These are phyloP conservation scores for Petaurus breviceps DNA, from an alignment of 2,113 vertebrate genomes.

Conservation along the genomic window DNA sequence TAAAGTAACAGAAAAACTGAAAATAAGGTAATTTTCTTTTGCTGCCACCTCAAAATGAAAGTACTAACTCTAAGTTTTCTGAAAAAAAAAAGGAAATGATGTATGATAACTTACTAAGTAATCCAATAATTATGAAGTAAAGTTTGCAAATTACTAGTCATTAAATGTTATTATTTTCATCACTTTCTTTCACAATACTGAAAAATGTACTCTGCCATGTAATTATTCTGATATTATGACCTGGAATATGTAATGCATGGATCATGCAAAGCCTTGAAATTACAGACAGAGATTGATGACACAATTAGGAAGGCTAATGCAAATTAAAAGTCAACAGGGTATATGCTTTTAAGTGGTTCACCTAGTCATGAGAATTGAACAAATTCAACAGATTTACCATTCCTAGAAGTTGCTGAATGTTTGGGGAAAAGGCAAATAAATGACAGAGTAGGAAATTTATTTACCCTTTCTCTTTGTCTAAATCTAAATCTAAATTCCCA, in stretches of 20 bases:
- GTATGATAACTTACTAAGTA: neutral
- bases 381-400: conserved; percentile 10
- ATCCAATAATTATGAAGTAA: neutral
- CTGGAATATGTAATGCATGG: neutral
- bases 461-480: conserved; percentile 26
- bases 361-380: neutral
- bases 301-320: neutral
- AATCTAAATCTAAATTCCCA: conserved; percentile 16
- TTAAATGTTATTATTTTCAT: neutral
- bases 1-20: neutral
- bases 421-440: conserved; percentile 33
- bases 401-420: neutral
- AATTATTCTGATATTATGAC: neutral
- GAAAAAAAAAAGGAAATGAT: neutral
- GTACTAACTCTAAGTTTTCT: neutral
- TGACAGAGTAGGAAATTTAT: neutral
- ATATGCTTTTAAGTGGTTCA: neutral
- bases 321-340: conserved; percentile 1
- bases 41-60: neutral
- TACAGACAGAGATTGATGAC: neutral
- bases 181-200: neutral
- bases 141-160: neutral
- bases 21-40: neutral
- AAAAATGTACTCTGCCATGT: neutral
- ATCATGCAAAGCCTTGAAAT: neutral